A percentile compares a stretch with the other conserved stretches of the same genome.
Evolutionary conservation across 2,113 vertebrate species (phyloP).

Genomic region (Synchiropus splendidus): DNA sequence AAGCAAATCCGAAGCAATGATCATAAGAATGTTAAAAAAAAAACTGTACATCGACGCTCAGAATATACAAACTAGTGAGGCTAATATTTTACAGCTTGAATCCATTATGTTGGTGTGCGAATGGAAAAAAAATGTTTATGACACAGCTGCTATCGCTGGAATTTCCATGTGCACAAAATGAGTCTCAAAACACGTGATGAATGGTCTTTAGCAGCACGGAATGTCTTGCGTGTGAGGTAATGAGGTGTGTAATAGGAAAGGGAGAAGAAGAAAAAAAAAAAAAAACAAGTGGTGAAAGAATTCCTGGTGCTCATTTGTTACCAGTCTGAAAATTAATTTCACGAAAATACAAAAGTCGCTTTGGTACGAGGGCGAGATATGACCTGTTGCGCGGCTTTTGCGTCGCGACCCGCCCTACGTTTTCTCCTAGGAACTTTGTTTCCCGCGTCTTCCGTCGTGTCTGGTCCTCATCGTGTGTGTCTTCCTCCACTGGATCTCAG

Average conservation of each 20-base stretch:
- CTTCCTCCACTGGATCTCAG: slow-evolving; percentile 23
- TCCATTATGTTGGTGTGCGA: too few species aligned
- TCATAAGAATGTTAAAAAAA: too few species aligned
- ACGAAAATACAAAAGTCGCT: slow-evolving; percentile 30
- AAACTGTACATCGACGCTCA: too few species aligned
- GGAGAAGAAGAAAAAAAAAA: too few species aligned
- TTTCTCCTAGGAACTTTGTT: slow-evolving; percentile 31
- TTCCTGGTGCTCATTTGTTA: slow-evolving; percentile 33
- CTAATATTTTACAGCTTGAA: too few species aligned
- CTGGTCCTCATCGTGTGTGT: slow-evolving; percentile 20
- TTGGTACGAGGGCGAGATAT: slow-evolving; percentile 41
- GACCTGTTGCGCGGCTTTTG: slow-evolving; percentile 30
- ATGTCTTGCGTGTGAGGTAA: slow-evolving; percentile 40
- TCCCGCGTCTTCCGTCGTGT: too few species aligned
- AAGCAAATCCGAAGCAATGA: too few species aligned
- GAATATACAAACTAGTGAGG: too few species aligned
- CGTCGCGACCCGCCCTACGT: slow-evolving; percentile 40
- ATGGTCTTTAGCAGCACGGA: slow-evolving; percentile 27
- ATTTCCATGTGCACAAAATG: slow-evolving; percentile 8
- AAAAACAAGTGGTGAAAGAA: slow-evolving; percentile 21
- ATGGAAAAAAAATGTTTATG: too few species aligned
- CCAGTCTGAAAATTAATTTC: slow-evolving; percentile 39
- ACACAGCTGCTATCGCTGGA: too few species aligned
- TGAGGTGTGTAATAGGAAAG: slow-evolving; percentile 52
- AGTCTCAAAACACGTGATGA: slow-evolving; percentile 31